A percentile compares a stretch with the other conserved stretches of the same genome.
These are phyloP conservation scores for Eutrigla gurnardus DNA, from an alignment of 2,797 vertebrate species.

Conservation along the genomic window DNA sequence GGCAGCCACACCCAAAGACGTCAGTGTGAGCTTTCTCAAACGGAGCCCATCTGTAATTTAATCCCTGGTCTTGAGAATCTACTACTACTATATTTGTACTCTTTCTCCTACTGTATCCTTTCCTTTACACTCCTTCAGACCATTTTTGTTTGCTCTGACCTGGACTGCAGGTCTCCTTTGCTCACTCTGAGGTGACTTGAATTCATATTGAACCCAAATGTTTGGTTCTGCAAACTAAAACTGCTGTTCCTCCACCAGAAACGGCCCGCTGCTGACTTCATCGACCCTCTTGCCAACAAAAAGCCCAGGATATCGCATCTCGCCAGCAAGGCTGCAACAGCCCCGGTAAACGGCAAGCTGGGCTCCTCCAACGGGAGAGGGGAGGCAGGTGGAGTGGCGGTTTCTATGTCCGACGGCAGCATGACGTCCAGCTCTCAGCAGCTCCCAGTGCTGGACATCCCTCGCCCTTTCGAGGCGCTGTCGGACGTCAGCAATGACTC, in stretches of 20 bases:
- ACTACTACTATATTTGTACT: background rate
- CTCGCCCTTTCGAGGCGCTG: conserved; percentile 89
- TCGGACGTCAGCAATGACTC: conserved; percentile 93
- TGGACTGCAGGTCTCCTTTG: background rate
- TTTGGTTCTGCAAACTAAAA: conserved; percentile 23
- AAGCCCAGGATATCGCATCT: conserved; percentile 95
- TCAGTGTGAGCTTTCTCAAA: conserved; percentile 35
- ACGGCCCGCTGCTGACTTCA: conserved; percentile 91
- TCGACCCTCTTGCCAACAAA: conserved; percentile 93
- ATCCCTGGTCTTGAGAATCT: conserved; percentile 55
- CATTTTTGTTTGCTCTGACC: conserved; percentile 32
- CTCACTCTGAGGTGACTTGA: conserved; percentile 14
- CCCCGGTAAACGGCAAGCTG: conserved; percentile 90
- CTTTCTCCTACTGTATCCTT: background rate
- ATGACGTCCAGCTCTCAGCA: conserved; percentile 80
- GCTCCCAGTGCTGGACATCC: conserved; percentile 86
- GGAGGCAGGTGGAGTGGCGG: conserved; percentile 71
- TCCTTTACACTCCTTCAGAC: background rate
- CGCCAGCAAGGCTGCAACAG: conserved; percentile 85
- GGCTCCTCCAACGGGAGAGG: conserved; percentile 86
- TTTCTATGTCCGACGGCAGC: conserved; percentile 55
- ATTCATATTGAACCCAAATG: conserved; percentile 24
- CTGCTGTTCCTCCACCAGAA: conserved; percentile 83
- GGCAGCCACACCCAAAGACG: conserved; percentile 51
- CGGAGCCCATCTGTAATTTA: conserved; percentile 41